These are phyloP conservation scores for Laterallus jamaicensis DNA, from an alignment of 2,113 vertebrate species.

Conservation along the genomic window DNA sequence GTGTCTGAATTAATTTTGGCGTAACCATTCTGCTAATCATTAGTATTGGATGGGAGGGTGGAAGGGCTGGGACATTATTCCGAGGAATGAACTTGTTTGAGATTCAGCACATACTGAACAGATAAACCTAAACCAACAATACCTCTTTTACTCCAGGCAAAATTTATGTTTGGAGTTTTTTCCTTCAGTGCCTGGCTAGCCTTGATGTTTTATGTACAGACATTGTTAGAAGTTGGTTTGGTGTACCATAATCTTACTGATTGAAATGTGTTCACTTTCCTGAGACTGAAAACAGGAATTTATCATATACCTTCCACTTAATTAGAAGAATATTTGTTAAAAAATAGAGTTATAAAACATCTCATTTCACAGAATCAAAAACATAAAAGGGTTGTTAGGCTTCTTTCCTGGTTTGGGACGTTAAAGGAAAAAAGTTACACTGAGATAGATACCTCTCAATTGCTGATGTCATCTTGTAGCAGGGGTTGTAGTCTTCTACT, in stretches of 20 bases:
- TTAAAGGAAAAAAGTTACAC: neutral
- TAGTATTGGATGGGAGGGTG: too few species aligned
- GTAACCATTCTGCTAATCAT: too few species aligned
- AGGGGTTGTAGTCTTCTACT: neutral
- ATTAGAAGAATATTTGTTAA: neutral
- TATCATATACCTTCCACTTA: neutral
- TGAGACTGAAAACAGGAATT: neutral
- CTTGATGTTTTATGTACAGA: slow-evolving; percentile 16
- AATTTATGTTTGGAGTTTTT: neutral
- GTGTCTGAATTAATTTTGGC: neutral
- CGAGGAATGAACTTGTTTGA: neutral
- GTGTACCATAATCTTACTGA: neutral
- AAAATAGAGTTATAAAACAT: neutral
- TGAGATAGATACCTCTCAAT: neutral
- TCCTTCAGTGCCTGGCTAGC: neutral
- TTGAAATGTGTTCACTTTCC: slow-evolving; percentile 19
- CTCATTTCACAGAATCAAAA: neutral
- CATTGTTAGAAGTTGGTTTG: slow-evolving; percentile 22
- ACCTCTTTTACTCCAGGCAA: slow-evolving; percentile 2
- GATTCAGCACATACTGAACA: neutral
- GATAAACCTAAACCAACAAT: neutral
- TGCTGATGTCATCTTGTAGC: neutral
- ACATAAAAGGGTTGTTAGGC: neutral
- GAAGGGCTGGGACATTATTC: too few species aligned
- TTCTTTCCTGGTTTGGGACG: neutral